Base-by-base conservation (phyloP, 35 echinoderm and acorn worm genomes). In the Lytechinus pictus region DNA sequence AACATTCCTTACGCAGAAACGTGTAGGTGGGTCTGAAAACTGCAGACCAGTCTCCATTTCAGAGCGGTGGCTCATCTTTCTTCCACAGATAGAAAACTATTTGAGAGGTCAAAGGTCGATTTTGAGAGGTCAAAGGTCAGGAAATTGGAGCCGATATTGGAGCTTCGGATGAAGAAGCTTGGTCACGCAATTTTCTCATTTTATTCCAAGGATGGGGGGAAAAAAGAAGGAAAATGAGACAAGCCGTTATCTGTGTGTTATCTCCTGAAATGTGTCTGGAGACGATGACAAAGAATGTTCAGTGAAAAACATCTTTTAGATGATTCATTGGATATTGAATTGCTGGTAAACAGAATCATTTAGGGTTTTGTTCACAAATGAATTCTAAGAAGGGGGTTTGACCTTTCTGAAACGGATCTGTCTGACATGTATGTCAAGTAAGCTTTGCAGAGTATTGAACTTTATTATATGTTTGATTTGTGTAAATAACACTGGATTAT, bases 81-180 rank as follows among this genome's bases (percentile, higher is more conserved):
- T 90, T 90, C 88, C 52, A 90, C 19, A 90, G 88, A 90, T 90
- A 90, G 88, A 90, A 90, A 90, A 90, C 88, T 90, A 90, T 90
- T 90, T 90, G 88, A 52, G 28, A 90, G 88, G 88, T 90, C 88
- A 90, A 90, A 33, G 28, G 29, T 90, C 88, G 33, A 44, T 44
- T 90, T 90, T 90, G 88, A 52, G 28, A 90, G 88, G 88, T 90
- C 88, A 90, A 90, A 33, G 28, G 29, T 90, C 88, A 52, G 3
- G 88, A 29, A 90, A 90, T 90, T 3, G 28, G 88, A 90, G 88
- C 52, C 28, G 28, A 54, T 90, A 90, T 90, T 14, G 88, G 88
- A 90, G 88, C 88, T 90, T 90, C 88, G 28, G 88, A 90, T 90
- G 88, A 54, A 54, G 52, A 33, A 44, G 88, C 88, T 52, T 54